These are phyloP conservation scores for Phrynocephalus vlangalii DNA, from an alignment of 2,797 vertebrate genomes.

Conservation along the genomic window DNA sequence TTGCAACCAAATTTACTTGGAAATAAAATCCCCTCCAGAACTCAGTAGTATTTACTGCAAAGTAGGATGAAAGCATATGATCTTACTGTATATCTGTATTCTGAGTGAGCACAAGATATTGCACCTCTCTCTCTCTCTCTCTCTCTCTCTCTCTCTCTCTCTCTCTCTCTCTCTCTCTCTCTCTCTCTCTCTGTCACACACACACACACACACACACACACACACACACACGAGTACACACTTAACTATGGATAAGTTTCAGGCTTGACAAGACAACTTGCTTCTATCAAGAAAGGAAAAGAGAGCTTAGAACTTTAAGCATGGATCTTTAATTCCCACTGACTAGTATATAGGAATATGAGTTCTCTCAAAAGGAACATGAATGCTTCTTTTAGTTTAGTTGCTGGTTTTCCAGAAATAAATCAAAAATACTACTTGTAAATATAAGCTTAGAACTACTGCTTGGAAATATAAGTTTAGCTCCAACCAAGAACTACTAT, in stretches of 20 bases:
- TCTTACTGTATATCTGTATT: background rate
- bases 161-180: too few species aligned
- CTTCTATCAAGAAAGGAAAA: slow-evolving; percentile 21
- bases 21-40: background rate
- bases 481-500: slow-evolving; percentile 16
- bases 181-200: too few species aligned
- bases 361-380: background rate
- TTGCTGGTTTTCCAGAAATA: slow-evolving; percentile 18
- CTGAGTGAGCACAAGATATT: background rate
- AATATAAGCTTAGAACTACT: background rate
- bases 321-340: background rate
- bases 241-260: background rate
- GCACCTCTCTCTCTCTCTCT: too few species aligned
- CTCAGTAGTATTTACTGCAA: background rate
- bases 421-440: slow-evolving; percentile 16
- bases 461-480: slow-evolving; percentile 9
- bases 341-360: slow-evolving; percentile 4
- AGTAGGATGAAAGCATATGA: background rate
- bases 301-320: background rate
- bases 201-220: too few species aligned
- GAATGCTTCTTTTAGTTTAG: background rate
- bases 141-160: too few species aligned
- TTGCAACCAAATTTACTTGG: background rate
- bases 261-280: background rate
- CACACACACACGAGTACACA: background rate